These are phyloP conservation scores for Grus americana DNA, from an alignment of 2,113 vertebrate genomes.

Conservation along the genomic window DNA sequence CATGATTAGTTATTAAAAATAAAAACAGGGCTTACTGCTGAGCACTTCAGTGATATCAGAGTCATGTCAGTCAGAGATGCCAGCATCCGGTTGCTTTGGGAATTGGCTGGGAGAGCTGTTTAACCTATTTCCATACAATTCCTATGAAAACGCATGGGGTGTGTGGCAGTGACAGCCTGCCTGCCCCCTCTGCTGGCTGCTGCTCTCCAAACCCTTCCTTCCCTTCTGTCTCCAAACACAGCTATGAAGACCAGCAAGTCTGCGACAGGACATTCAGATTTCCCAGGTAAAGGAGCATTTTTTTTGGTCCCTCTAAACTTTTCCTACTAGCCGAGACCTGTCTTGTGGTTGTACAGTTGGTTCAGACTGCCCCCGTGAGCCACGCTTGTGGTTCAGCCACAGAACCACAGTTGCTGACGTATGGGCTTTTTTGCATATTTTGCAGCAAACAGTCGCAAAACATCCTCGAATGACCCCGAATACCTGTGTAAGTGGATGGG, in stretches of 20 bases:
- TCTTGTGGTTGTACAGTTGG: background rate
- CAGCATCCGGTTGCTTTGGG: background rate
- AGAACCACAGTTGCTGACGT: background rate
- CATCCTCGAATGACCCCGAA: slow-evolving; percentile 89
- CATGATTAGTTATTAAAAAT: background rate
- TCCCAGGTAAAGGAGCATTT: slow-evolving; percentile 80
- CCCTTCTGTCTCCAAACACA: slow-evolving; percentile 64
- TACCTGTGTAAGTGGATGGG: slow-evolving; percentile 99
- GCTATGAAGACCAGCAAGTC: slow-evolving; percentile 92
- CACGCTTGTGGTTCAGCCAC: background rate
- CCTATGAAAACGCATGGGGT: rapidly evolving
- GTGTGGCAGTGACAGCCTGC: background rate
- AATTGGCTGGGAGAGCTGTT: background rate
- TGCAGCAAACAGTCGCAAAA: slow-evolving; percentile 89
- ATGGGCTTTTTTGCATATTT: background rate
- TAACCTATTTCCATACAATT: background rate
- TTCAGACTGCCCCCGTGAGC: background rate
- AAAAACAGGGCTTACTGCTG: background rate
- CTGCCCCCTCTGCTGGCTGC: background rate
- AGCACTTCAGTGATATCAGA: background rate
- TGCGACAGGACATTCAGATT: slow-evolving; percentile 82
- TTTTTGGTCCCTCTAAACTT: background rate
- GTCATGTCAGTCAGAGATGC: background rate
- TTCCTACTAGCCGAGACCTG: background rate
- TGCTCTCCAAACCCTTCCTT: background rate